Evolutionary conservation across 1,140 invertebrate genomes (phyloP).

Genomic region (Drosophila watanabei): DNA sequence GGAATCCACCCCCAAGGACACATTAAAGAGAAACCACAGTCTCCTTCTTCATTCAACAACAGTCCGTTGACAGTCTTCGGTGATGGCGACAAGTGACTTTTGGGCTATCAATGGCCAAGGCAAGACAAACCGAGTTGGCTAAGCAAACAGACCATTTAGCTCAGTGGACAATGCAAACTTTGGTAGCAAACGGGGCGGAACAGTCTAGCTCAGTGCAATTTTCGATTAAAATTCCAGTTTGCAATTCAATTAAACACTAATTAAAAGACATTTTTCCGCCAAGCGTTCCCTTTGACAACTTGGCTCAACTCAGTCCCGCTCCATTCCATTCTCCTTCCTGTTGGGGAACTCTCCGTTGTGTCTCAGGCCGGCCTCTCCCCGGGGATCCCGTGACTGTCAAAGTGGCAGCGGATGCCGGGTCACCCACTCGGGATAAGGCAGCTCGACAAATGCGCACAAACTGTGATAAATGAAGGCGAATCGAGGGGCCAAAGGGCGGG

Average conservation of each 20-base stretch:
- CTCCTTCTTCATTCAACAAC: background rate
- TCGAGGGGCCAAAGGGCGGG: conserved; percentile 8
- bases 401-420: conserved; percentile 39
- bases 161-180: conserved; percentile 74
- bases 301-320: conserved; percentile 12
- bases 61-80: conserved; percentile 12
- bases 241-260: conserved; percentile 82
- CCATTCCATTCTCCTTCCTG: background rate
- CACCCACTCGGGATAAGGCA: conserved; percentile 63
- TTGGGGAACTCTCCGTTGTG: conserved; percentile 19
- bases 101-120: conserved; percentile 51
- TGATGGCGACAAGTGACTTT: conserved; percentile 12
- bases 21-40: background rate
- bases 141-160: conserved; percentile 72
- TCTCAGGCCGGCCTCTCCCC: conserved; percentile 26
- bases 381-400: conserved; percentile 39
- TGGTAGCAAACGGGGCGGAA: conserved; percentile 56
- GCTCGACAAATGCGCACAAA: conserved; percentile 69
- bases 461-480: conserved; percentile 67
- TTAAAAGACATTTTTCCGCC: conserved; percentile 78
- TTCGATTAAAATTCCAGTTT: conserved; percentile 83
- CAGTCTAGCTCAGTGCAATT: conserved; percentile 68
- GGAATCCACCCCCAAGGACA: background rate
- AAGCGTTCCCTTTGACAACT: conserved; percentile 62
- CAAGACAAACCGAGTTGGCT: conserved; percentile 27